Evolutionary conservation across 2,888 invertebrate genomes (phyloP).

Genomic region (Lithophane semibrunnea): DNA sequence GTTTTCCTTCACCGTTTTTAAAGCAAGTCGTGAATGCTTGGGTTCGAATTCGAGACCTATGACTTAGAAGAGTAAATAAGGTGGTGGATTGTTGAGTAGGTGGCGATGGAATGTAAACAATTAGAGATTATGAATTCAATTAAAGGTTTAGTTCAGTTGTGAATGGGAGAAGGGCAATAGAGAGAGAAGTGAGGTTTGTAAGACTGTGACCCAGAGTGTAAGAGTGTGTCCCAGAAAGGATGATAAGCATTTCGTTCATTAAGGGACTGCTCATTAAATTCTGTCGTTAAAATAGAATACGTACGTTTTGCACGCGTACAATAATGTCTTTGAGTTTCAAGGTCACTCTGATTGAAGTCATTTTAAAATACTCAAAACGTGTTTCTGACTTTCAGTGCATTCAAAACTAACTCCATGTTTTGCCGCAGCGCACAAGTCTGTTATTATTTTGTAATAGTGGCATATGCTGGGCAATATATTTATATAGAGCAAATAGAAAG

Average conservation of each 20-base stretch:
- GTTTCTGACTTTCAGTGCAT: background rate
- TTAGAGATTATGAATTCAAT: background rate
- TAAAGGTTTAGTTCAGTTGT: background rate
- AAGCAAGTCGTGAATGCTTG: too few relatives aligned
- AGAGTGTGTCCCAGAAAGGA: too few relatives aligned
- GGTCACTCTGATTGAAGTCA: background rate
- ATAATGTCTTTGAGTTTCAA: conserved; percentile 5
- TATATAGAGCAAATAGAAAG: background rate
- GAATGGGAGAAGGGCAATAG: too few relatives aligned
- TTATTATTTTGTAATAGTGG: background rate
- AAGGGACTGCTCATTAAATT: background rate
- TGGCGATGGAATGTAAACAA: background rate
- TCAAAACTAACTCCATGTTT: background rate
- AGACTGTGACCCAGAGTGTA: too few relatives aligned
- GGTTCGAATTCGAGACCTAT: too few relatives aligned
- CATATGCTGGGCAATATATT: background rate
- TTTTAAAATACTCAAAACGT: too few relatives aligned
- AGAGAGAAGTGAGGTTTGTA: background rate
- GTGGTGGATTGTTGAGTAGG: background rate
- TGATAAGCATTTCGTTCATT: background rate
- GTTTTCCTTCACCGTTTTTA: too few relatives aligned
- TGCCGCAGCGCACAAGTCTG: background rate
- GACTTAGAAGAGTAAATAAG: too few relatives aligned
- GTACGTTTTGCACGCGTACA: conserved; percentile 9
- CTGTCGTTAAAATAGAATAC: too few relatives aligned